Percentiles rank a stretch among this genome's conserved stretches.
Evolutionary conservation across 2,797 vertebrate genomes (phyloP).

Genomic region (Enteromius thamalakanensis): DNA sequence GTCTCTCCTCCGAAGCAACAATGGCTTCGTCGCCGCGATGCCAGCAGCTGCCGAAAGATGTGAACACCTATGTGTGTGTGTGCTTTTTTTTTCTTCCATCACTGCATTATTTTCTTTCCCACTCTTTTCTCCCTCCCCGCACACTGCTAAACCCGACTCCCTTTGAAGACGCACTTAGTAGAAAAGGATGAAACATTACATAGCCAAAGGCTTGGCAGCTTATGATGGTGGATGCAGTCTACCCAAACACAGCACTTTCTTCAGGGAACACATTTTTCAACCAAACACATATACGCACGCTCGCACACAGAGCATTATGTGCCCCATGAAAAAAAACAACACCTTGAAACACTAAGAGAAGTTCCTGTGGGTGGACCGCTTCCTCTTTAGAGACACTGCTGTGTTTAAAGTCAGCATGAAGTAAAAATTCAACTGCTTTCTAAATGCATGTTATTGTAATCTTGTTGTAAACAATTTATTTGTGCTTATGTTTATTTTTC

Average conservation of each 20-base stretch:
- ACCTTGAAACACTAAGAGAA: constrained; percentile 27
- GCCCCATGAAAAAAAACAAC: not conserved
- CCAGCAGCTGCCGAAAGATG: constrained; percentile 51
- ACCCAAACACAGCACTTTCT: constrained; percentile 42
- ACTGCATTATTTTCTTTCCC: constrained; percentile 46
- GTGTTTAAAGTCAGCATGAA: constrained; percentile 20
- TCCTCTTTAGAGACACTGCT: constrained; percentile 1
- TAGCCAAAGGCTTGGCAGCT: constrained; percentile 54
- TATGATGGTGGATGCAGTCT: constrained; percentile 53
- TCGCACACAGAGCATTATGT: constrained; percentile 19
- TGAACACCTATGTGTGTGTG: constrained; percentile 49
- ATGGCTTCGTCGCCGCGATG: constrained; percentile 51
- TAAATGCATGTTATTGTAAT: not conserved
- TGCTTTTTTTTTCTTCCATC: constrained; percentile 40
- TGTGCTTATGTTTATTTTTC: not conserved
- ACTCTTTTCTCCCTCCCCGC: constrained; percentile 51
- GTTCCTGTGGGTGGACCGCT: constrained; percentile 28
- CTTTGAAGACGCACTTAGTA: constrained; percentile 64
- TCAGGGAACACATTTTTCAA: constrained; percentile 49
- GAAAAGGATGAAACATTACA: constrained; percentile 62
- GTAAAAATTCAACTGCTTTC: constrained; percentile 8
- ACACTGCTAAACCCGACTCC: constrained; percentile 52
- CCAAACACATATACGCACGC: constrained; percentile 36
- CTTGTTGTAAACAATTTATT: not conserved
- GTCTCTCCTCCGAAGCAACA: constrained; percentile 58